Conservation (phyloP, 2,797 vertebrate genomes). For the Thaleichthys pacificus region DNA sequence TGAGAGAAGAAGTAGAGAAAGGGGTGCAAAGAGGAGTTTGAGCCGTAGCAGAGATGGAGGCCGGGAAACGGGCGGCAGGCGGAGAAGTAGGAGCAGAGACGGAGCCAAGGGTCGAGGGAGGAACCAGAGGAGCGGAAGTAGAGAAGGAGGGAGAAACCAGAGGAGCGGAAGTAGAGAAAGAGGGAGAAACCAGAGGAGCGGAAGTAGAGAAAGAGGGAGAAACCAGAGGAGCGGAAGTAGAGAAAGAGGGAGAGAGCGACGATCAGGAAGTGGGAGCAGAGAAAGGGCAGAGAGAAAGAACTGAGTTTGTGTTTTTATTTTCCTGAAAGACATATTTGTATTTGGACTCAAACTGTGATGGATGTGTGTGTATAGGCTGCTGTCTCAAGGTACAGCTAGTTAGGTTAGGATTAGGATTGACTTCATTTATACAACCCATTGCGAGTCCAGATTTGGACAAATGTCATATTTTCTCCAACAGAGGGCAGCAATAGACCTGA, state of each 20-base stretch:
- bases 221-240: neutral
- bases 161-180: neutral
- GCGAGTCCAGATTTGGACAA: neutral
- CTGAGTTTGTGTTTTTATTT: conserved; percentile 35
- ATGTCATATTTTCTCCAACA: conserved; percentile 50
- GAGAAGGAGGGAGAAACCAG: neutral
- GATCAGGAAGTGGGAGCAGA: conserved; percentile 24
- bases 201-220: neutral
- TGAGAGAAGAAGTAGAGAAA: conserved; percentile 38
- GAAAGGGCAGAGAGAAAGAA: conserved; percentile 43
- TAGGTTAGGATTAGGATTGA: neutral
- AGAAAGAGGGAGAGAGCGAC: neutral
- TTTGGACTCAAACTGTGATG: neutral
- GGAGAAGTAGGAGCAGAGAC: conserved; percentile 40
- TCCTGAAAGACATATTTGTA: neutral
- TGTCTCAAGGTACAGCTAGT: neutral
- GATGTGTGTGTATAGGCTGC: neutral
- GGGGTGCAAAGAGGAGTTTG: neutral
- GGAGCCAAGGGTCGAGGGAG: conserved; percentile 1
- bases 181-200: neutral
- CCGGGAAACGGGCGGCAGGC: neutral
- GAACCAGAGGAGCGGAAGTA: neutral
- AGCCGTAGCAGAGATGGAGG: neutral
- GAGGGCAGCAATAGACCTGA: conserved; percentile 66
- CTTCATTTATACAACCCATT: neutral